Conservation (phyloP, 2,113 vertebrate genomes). For the Potamarius usumacintae region DNA sequence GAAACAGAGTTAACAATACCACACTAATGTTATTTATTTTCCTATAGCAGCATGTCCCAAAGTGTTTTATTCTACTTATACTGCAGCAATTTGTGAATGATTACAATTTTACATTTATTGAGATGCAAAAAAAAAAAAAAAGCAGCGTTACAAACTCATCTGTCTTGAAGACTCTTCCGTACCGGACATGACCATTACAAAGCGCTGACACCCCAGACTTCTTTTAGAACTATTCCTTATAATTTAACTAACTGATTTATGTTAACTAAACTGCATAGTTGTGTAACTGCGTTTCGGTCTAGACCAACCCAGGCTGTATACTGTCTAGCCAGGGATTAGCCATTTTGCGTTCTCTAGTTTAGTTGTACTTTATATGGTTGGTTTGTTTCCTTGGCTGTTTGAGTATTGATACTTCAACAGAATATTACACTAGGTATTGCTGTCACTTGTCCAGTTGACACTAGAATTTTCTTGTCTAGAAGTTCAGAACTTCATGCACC, state of each 20-base stretch:
- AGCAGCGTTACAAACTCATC: background rate
- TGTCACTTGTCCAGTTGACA: no score
- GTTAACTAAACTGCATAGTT: no score
- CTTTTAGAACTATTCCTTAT: background rate
- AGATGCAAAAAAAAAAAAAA: background rate
- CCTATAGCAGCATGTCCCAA: background rate
- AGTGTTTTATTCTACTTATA: background rate
- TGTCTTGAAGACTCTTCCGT: background rate
- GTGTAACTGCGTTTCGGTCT: no score
- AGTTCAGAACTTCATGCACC: no score
- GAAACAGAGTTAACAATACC: background rate
- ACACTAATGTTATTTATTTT: background rate
- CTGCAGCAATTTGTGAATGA: background rate
- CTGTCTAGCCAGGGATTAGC: no score
- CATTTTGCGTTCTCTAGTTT: no score
- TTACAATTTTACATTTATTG: background rate
- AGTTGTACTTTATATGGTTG: no score
- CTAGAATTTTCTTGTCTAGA: no score
- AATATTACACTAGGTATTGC: no score
- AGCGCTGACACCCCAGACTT: background rate
- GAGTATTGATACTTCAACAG: no score
- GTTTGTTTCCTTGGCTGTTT: no score
- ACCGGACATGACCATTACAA: background rate
- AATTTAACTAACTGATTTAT: background rate
- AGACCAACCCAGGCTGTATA: no score